Evolutionary conservation across 30 jellyfish, hydroid and myxozoan genomes (phyloP).

Genomic region (Nemopilema nomurai): DNA sequence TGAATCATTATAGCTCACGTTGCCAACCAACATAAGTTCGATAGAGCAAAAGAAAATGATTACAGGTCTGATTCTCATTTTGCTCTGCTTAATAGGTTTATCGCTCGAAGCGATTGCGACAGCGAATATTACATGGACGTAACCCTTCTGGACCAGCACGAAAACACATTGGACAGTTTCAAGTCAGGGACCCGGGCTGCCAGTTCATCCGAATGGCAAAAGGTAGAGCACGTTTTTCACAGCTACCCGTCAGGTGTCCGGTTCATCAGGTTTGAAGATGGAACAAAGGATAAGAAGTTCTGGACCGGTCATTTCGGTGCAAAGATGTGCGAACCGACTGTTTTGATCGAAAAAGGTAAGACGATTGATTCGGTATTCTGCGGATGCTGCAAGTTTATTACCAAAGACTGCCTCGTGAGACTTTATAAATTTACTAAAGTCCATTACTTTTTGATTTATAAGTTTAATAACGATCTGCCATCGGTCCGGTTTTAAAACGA

Average conservation of each 20-base stretch:
- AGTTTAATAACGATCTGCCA: too few species aligned
- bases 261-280: constrained; percentile 50
- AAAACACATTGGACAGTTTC: constrained; percentile 6
- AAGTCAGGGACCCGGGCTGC: constrained; percentile 33
- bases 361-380: neutral
- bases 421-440: too few species aligned
- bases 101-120: constrained; percentile 56
- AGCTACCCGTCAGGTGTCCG: constrained; percentile 58
- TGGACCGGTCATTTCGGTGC: constrained; percentile 69
- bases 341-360: constrained; percentile 26
- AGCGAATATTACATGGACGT: constrained; percentile 53
- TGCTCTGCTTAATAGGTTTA: too few species aligned
- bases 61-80: too few species aligned
- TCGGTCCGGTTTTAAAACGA: too few species aligned
- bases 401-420: too few species aligned
- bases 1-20: too few species aligned
- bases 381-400: too few species aligned
- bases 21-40: too few species aligned
- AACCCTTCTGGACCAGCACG: constrained; percentile 48
- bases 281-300: constrained; percentile 38
- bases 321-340: constrained; percentile 66
- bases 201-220: constrained; percentile 34
- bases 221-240: constrained; percentile 47
- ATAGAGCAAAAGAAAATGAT: too few species aligned
- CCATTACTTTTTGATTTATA: too few species aligned